Percentiles rank a stretch among this genome's conserved stretches.
Conservation (phyloP, 2,888 invertebrate genomes). For the Ophioninae sp. region DNA sequence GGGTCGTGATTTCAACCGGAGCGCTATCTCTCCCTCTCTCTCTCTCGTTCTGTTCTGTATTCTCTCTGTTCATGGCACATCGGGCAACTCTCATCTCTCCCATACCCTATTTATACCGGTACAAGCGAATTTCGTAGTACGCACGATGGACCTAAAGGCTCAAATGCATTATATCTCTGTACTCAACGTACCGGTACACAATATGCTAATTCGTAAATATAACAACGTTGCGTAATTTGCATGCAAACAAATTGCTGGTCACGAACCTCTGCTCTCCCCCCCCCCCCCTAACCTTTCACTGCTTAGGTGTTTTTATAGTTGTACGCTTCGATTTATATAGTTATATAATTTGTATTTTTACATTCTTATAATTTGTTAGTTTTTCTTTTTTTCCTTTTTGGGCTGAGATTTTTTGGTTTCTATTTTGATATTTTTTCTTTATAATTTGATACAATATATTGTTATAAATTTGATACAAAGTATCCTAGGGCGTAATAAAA, state of each 20-base stretch:
- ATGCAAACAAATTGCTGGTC: conserved; percentile 57
- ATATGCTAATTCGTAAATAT: conserved; percentile 58
- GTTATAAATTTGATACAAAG: too few relatives aligned
- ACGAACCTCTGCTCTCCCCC: not conserved
- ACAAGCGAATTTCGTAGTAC: conserved; percentile 43
- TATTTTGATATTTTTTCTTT: too few relatives aligned
- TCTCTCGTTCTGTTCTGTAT: conserved; percentile 9
- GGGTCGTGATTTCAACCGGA: conserved; percentile 47
- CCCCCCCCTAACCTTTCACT: not conserved
- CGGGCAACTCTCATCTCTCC: conserved; percentile 22
- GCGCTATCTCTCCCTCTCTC: conserved; percentile 30
- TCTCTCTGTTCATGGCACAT: conserved; percentile 36
- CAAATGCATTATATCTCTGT: conserved; percentile 31
- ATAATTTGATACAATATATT: too few relatives aligned
- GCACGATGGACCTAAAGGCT: conserved; percentile 15
- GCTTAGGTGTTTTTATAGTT: too few relatives aligned
- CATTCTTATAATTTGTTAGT: too few relatives aligned
- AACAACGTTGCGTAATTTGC: conserved; percentile 58
- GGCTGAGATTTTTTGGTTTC: too few relatives aligned
- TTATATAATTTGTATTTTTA: too few relatives aligned
- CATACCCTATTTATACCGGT: conserved; percentile 36
- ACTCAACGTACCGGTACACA: conserved; percentile 37
- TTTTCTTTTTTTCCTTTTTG: too few relatives aligned
- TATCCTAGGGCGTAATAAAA: too few relatives aligned
- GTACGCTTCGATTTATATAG: too few relatives aligned